Evolutionary conservation across 2,888 invertebrate genomes (phyloP).

Genomic region (Zaprionus bogoriensis): DNA sequence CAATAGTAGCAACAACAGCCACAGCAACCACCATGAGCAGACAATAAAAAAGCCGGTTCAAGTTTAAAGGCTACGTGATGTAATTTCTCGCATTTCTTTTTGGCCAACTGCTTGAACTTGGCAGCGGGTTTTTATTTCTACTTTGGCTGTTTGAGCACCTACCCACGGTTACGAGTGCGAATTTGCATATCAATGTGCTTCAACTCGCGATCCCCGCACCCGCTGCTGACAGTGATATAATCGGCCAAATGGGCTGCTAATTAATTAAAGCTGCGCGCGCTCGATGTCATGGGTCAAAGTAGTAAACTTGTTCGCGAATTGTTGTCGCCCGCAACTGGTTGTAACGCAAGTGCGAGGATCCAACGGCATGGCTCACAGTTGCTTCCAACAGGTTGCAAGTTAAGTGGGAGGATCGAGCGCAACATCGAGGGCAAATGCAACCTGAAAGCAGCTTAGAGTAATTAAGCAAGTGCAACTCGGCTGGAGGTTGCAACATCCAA

Average conservation of each 20-base stretch:
- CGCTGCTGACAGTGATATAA: conserved; percentile 56
- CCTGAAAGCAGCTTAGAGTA: too few species aligned
- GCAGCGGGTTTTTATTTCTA: conserved; percentile 22
- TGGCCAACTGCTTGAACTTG: conserved; percentile 57
- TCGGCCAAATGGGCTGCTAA: conserved; percentile 61
- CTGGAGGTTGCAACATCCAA: not conserved
- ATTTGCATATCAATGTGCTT: conserved; percentile 63
- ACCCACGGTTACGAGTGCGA: conserved; percentile 39
- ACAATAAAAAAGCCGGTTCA: conserved; percentile 38
- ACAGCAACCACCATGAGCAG: not conserved
- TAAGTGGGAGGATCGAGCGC: not conserved
- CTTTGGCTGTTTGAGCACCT: too few species aligned
- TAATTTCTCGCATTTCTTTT: conserved; percentile 62
- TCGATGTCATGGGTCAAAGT: conserved; percentile 24
- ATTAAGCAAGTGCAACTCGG: not conserved
- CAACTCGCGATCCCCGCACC: conserved; percentile 17
- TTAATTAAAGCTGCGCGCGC: conserved; percentile 45
- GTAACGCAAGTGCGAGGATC: not conserved
- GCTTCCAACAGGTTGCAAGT: conserved; percentile 5
- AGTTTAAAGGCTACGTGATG: conserved; percentile 65
- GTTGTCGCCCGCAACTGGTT: not conserved
- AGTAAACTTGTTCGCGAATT: conserved; percentile 1
- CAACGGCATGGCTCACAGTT: too few species aligned
- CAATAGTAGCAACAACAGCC: not conserved
- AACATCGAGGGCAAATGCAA: not conserved